These are phyloP conservation scores for Forbesichthys papilliferus DNA, from an alignment of 2,113 vertebrate genomes.

Conservation along the genomic window DNA sequence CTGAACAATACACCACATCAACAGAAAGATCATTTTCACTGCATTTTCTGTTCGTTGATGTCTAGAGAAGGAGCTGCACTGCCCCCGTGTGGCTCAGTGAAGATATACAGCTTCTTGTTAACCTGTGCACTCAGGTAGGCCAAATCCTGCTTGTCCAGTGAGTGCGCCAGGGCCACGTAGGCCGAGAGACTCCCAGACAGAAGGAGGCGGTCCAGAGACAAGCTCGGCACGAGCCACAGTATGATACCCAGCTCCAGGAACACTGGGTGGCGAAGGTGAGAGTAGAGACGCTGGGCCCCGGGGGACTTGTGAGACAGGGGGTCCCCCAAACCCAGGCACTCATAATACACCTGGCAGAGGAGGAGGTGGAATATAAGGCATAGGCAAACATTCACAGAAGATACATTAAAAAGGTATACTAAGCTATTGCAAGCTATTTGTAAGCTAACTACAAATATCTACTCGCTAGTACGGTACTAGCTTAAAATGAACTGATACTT, in stretches of 20 bases:
- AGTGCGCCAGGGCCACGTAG: constrained; percentile 83
- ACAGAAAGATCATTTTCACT: constrained; percentile 41
- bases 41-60: constrained; percentile 44
- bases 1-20: background rate
- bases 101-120: constrained; percentile 79
- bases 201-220: constrained; percentile 84
- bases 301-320: constrained; percentile 82
- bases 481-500: too few species aligned
- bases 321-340: constrained; percentile 82
- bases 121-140: constrained; percentile 81
- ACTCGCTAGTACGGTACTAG: too few species aligned
- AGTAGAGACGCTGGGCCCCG: constrained; percentile 78
- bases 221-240: constrained; percentile 84
- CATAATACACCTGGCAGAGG: constrained; percentile 83
- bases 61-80: background rate
- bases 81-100: constrained; percentile 60
- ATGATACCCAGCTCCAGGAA: constrained; percentile 85
- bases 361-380: background rate
- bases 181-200: constrained; percentile 78
- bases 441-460: too few species aligned
- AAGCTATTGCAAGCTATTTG: too few species aligned
- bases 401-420: too few species aligned
- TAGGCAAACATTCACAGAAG: background rate
- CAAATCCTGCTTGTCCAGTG: constrained; percentile 86
- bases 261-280: constrained; percentile 87